Conservation (phyloP, 2,888 invertebrate genomes). For the Sarcophaga variegata region DNA sequence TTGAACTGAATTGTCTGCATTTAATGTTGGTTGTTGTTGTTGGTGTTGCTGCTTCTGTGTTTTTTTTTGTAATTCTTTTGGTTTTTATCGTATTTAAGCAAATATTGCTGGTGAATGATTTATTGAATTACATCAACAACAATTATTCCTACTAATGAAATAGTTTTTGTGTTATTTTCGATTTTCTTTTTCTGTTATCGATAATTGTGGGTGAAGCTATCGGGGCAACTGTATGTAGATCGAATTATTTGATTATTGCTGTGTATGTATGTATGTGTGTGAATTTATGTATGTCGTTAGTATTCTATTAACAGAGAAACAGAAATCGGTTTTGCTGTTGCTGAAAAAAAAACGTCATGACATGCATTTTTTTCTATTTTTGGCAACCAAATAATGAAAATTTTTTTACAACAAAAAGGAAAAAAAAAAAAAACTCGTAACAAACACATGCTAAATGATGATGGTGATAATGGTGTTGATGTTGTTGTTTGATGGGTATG, state of each 20-base stretch:
- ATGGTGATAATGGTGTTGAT: no score
- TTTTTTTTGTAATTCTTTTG: neutral
- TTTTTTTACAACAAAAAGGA: neutral
- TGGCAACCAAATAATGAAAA: constrained; percentile 40
- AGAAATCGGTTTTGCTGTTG: neutral
- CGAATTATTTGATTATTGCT: neutral
- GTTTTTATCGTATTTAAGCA: constrained; percentile 23
- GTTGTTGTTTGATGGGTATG: no score
- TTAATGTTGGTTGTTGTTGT: constrained; percentile 34
- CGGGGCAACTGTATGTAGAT: neutral
- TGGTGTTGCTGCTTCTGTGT: neutral
- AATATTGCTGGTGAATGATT: constrained; percentile 50
- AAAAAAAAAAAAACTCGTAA: no score
- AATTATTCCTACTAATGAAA: constrained; percentile 57
- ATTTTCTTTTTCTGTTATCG: neutral
- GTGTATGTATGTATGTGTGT: neutral
- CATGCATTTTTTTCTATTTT: constrained; percentile 22
- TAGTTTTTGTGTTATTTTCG: constrained; percentile 30
- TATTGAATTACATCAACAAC: constrained; percentile 55
- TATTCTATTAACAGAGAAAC: constrained; percentile 22
- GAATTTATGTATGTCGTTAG: constrained; percentile 7
- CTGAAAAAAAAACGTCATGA: constrained; percentile 24
- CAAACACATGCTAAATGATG: no score
- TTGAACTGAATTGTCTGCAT: constrained; percentile 38
- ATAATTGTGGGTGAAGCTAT: neutral